A percentile compares a stretch with the other conserved stretches of the same genome.
phyloP scores from a whole-genome alignment of 1,140 invertebrate species.

The Doryteuthis pealeii region DNA sequence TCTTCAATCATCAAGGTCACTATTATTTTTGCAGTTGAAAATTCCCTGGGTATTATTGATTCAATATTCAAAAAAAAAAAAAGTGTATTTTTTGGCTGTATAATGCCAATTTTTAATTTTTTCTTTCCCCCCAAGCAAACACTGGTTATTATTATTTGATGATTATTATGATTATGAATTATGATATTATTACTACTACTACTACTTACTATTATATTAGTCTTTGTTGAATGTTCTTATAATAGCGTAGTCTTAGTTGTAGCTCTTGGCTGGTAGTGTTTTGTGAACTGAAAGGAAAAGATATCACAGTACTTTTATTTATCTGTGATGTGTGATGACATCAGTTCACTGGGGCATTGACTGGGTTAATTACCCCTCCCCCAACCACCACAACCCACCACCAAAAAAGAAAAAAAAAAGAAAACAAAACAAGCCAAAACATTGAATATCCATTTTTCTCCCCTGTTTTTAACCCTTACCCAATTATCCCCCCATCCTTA shows the following conservation, averaged over 20 bases:
- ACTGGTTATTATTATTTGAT: too few relatives aligned
- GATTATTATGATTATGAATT: too few relatives aligned
- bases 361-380: too few relatives aligned
- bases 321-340: neutral
- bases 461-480: too few relatives aligned
- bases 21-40: constrained; percentile 6
- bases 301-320: neutral
- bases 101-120: constrained; percentile 1
- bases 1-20: constrained; percentile 8
- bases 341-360: too few relatives aligned
- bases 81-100: constrained; percentile 11
- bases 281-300: neutral
- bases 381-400: too few relatives aligned
- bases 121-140: neutral
- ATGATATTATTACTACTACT: too few relatives aligned
- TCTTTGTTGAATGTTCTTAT: constrained; percentile 3
- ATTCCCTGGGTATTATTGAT: constrained; percentile 11
- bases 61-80: neutral
- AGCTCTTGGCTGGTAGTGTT: constrained; percentile 7
- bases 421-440: too few relatives aligned
- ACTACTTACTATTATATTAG: too few relatives aligned
- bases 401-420: too few relatives aligned
- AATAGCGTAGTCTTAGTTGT: constrained; percentile 1
- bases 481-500: too few relatives aligned
- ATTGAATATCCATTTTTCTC: too few relatives aligned